Evolutionary conservation across 2,888 invertebrate genomes (phyloP).

Genomic region (Caenorhabditis parvicauda): DNA sequence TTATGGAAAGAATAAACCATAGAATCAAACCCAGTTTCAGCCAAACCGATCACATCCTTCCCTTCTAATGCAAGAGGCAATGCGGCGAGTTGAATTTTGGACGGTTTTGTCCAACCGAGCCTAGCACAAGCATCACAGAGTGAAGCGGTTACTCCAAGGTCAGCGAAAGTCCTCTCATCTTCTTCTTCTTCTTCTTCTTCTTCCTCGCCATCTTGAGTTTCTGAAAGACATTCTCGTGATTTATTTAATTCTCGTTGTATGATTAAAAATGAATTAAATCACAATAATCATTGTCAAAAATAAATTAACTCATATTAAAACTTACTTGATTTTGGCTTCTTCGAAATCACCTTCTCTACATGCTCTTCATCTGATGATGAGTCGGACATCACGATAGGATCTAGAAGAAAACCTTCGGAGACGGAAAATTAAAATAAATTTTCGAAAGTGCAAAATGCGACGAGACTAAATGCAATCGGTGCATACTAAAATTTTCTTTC

Average conservation of each 20-base stretch:
- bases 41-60: constrained; percentile 76
- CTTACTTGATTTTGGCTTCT: too few relatives aligned
- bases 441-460: too few relatives aligned
- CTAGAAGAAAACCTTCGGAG: too few relatives aligned
- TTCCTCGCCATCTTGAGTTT: constrained; percentile 92
- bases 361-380: too few relatives aligned
- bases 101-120: constrained; percentile 88
- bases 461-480: too few relatives aligned
- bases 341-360: too few relatives aligned
- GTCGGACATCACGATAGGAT: too few relatives aligned
- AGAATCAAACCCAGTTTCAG: constrained; percentile 74
- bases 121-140: constrained; percentile 86
- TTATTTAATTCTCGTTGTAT: background rate
- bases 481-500: too few relatives aligned
- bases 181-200: constrained; percentile 67
- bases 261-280: too few relatives aligned
- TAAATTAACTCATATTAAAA: too few relatives aligned
- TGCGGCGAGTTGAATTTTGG: constrained; percentile 90
- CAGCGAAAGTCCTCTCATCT: constrained; percentile 23
- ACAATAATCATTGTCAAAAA: too few relatives aligned
- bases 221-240: constrained; percentile 37
- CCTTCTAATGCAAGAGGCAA: constrained; percentile 86
- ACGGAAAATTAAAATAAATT: too few relatives aligned
- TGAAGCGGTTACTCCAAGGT: constrained; percentile 78
- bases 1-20: background rate